Conservation (phyloP, 2,113 vertebrate species). For the Microtus pennsylvanicus region DNA sequence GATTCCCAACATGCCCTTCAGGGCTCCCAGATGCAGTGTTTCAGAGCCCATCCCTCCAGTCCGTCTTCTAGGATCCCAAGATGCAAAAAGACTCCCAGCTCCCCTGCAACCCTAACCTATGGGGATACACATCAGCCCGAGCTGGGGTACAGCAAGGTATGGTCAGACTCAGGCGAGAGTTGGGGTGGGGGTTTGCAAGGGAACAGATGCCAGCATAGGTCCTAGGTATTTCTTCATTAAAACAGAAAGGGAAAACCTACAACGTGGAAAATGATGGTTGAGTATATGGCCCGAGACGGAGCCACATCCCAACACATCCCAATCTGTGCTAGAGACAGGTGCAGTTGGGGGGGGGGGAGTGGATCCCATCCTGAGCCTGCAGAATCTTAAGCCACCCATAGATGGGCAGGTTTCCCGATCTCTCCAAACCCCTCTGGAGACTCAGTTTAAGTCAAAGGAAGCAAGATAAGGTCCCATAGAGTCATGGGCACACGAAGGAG, state of each 20-base stretch:
- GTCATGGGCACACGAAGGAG: background rate
- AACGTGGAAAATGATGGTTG: background rate
- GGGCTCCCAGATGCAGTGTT: background rate
- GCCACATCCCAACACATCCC: background rate
- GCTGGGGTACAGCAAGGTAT: background rate
- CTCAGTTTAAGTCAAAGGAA: constrained; percentile 1
- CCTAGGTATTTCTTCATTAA: background rate
- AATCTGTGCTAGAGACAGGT: background rate
- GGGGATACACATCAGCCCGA: background rate
- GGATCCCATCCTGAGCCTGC: background rate
- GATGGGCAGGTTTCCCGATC: background rate
- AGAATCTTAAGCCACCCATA: background rate
- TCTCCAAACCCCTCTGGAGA: background rate
- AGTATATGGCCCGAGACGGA: background rate
- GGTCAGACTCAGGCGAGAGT: background rate
- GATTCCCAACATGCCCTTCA: background rate
- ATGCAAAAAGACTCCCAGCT: background rate
- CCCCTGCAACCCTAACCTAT: background rate
- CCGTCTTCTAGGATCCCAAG: constrained; percentile 76
- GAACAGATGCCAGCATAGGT: background rate
- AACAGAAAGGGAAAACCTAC: background rate
- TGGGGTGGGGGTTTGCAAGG: background rate
- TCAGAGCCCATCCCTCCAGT: background rate
- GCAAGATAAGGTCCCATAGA: background rate
- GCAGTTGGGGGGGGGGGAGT: no score